Percentiles rank a stretch among this genome's conserved stretches.
These are phyloP conservation scores for Amaurobius ferox DNA, from an alignment of 2,888 invertebrate genomes.

Conservation along the genomic window DNA sequence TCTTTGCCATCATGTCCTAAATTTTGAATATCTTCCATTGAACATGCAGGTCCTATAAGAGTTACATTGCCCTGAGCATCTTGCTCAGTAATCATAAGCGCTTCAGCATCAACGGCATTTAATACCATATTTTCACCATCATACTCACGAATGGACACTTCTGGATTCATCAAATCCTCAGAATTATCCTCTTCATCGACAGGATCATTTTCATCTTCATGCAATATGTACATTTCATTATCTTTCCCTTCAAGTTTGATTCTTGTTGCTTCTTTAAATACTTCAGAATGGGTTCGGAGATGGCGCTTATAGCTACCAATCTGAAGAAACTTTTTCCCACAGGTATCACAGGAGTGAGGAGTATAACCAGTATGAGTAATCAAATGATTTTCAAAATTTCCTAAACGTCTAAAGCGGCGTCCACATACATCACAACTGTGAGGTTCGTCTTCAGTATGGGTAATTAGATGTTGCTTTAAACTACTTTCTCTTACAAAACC, in stretches of 20 bases:
- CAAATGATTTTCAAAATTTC: slow-evolving; percentile 67
- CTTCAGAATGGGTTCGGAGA: slow-evolving; percentile 48
- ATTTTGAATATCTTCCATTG: slow-evolving; percentile 61
- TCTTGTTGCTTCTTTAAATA: slow-evolving; percentile 35
- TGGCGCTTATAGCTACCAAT: slow-evolving; percentile 63
- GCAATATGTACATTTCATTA: slow-evolving; percentile 32
- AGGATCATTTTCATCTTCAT: slow-evolving; percentile 32
- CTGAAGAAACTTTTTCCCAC: slow-evolving; percentile 61
- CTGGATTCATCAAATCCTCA: slow-evolving; percentile 39
- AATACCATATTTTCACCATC: slow-evolving; percentile 50
- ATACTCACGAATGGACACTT: slow-evolving; percentile 56
- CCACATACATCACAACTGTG: slow-evolving; percentile 67
- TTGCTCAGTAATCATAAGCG: slow-evolving; percentile 56
- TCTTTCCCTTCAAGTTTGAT: slow-evolving; percentile 42
- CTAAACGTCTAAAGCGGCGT: slow-evolving; percentile 50
- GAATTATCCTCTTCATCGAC: slow-evolving; percentile 41
- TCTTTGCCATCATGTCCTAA: slow-evolving; percentile 56
- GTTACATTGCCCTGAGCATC: slow-evolving; percentile 64
- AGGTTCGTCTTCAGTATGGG: slow-evolving; percentile 61
- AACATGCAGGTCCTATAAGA: slow-evolving; percentile 54
- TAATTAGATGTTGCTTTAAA: slow-evolving; percentile 52
- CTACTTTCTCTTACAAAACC: slow-evolving; percentile 63
- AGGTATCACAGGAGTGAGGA: slow-evolving; percentile 59
- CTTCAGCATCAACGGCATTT: slow-evolving; percentile 49
- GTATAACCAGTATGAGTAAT: slow-evolving; percentile 68